These are phyloP conservation scores for Tromatobia lineatoria DNA, from an alignment of 2,888 invertebrate species.

Conservation along the genomic window DNA sequence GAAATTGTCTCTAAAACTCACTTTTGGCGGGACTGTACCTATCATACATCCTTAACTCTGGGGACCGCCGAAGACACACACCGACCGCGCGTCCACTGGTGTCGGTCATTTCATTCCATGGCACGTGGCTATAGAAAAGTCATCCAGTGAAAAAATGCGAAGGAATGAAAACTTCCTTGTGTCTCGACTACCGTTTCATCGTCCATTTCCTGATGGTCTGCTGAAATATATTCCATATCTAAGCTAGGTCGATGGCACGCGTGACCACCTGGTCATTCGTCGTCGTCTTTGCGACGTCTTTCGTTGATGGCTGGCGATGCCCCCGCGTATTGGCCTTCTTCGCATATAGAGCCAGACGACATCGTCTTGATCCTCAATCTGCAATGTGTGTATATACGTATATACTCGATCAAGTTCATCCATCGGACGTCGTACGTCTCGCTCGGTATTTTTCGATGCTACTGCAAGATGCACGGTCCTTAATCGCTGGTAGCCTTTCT, in stretches of 20 bases:
- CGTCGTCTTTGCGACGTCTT: constrained; percentile 47
- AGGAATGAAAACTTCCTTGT: not conserved
- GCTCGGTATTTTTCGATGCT: constrained; percentile 43
- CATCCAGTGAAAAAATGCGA: not conserved
- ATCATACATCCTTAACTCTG: too few relatives aligned
- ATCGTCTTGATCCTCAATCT: constrained; percentile 31
- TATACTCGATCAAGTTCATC: constrained; percentile 42
- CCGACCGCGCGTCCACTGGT: too few relatives aligned
- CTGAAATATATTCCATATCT: constrained; percentile 8
- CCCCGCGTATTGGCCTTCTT: constrained; percentile 35
- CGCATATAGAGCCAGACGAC: constrained; percentile 22
- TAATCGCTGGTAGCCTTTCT: constrained; percentile 53
- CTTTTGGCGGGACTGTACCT: too few relatives aligned
- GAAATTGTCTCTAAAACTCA: too few relatives aligned
- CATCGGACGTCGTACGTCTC: constrained; percentile 42
- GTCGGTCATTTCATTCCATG: not conserved
- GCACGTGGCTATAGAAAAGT: too few relatives aligned
- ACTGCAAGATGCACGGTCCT: constrained; percentile 22
- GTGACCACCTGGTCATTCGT: constrained; percentile 61
- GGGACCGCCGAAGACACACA: too few relatives aligned
- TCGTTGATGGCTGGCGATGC: constrained; percentile 36
- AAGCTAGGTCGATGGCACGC: constrained; percentile 60
- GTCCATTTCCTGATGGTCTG: not conserved
- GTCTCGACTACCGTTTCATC: not conserved
- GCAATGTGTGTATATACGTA: not conserved